These are phyloP conservation scores for Hirudo medicinalis DNA, from an alignment of 1,140 invertebrate species.

Conservation along the genomic window DNA sequence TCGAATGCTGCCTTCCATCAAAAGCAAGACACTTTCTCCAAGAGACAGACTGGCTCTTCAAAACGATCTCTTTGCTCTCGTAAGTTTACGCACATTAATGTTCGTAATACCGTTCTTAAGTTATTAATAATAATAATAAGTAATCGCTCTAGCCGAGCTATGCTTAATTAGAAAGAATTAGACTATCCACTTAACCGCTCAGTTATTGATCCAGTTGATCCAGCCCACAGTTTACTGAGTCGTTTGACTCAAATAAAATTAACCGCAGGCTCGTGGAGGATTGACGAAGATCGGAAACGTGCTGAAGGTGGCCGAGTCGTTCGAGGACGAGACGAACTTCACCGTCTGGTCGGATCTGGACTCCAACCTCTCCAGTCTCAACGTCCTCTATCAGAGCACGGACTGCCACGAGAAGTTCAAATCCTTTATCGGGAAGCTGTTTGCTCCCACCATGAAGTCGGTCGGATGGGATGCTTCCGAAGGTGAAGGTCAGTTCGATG, in stretches of 20 bases:
- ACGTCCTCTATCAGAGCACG: constrained; percentile 60
- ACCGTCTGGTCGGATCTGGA: constrained; percentile 78
- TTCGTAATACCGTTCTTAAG: not conserved
- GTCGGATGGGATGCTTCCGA: constrained; percentile 54
- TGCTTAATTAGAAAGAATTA: no score
- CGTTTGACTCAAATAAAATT: not conserved
- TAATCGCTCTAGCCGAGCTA: no score
- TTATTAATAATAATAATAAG: no score
- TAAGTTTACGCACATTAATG: constrained; percentile 29
- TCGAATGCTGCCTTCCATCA: constrained; percentile 63
- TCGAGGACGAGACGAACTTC: constrained; percentile 72
- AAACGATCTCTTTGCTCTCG: constrained; percentile 80
- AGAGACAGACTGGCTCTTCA: constrained; percentile 77
- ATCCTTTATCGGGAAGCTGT: constrained; percentile 54
- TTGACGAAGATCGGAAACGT: constrained; percentile 63
- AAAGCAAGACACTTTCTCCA: constrained; percentile 61
- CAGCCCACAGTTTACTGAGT: not conserved
- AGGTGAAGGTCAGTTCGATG: constrained; percentile 32
- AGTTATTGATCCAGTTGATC: no score
- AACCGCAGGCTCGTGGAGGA: constrained; percentile 59
- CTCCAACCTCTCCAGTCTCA: constrained; percentile 58
- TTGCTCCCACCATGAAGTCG: constrained; percentile 52
- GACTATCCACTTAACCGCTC: no score
- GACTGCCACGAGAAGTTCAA: constrained; percentile 57
- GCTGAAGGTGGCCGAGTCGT: constrained; percentile 58